phyloP scores from a whole-genome alignment of 2,113 vertebrate genomes.

The Corvus cornix region DNA sequence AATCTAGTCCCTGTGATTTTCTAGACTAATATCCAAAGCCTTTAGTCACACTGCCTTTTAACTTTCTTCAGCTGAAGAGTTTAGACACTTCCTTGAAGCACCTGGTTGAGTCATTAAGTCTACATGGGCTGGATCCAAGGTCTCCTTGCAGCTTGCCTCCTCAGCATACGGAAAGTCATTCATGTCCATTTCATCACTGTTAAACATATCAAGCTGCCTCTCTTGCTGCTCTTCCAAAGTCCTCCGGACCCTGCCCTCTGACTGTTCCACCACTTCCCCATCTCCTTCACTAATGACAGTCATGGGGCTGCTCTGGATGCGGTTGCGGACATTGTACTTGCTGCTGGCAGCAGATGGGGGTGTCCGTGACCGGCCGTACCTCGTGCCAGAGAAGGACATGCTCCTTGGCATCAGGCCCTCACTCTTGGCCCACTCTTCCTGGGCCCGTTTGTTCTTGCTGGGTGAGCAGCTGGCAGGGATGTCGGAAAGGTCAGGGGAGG shows the following conservation, averaged over 20 bases:
- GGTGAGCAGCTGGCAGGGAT: constrained; percentile 74
- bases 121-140: neutral
- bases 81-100: constrained; percentile 65
- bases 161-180: neutral
- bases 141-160: neutral
- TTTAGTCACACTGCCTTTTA: constrained; percentile 37
- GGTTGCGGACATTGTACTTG: constrained; percentile 89
- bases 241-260: constrained; percentile 59
- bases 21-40: neutral
- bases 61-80: constrained; percentile 78
- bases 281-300: constrained; percentile 96
- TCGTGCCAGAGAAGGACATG: constrained; percentile 78
- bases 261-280: constrained; percentile 81
- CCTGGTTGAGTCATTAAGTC: constrained; percentile 31
- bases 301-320: constrained; percentile 97
- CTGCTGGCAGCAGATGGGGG: constrained; percentile 96
- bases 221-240: constrained; percentile 33
- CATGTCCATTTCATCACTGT: constrained; percentile 15
- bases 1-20: neutral
- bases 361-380: constrained; percentile 87
- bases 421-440: constrained; percentile 88
- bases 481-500: constrained; percentile 54
- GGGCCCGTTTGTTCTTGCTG: constrained; percentile 74
- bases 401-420: constrained; percentile 84
- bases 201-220: constrained; percentile 39